Conservation (phyloP, 92 coral and sea anemone species). For the Scolanthus callimorphus region DNA sequence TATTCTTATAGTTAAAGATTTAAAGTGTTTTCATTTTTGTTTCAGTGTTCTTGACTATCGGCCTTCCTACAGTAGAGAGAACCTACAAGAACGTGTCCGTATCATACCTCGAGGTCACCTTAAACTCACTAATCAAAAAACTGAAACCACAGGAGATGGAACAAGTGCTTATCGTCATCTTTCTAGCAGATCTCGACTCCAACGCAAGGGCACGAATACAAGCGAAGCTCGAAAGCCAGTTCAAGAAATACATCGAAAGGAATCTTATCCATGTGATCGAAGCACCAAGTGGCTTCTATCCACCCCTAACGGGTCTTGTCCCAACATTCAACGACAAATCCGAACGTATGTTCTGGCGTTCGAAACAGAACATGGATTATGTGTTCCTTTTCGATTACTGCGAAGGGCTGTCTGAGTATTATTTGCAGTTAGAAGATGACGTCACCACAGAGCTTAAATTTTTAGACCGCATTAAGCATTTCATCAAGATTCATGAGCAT, state of each 20-base stretch:
- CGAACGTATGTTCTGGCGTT: conserved; percentile 82
- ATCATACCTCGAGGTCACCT: conserved; percentile 47
- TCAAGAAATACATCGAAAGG: conserved; percentile 38
- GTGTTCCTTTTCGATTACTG: conserved; percentile 74
- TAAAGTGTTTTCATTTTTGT: no score
- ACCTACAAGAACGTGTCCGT: conserved; percentile 36
- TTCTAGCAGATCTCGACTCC: conserved; percentile 75
- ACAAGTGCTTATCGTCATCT: conserved; percentile 58
- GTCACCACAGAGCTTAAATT: conserved; percentile 49
- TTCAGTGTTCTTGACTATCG: conserved; percentile 84
- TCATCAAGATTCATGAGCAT: conserved; percentile 35
- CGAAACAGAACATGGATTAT: conserved; percentile 83
- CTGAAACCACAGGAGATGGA: conserved; percentile 15
- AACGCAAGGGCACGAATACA: conserved; percentile 35
- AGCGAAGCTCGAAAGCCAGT: conserved; percentile 23
- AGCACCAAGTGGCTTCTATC: conserved; percentile 69
- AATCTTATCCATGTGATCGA: conserved; percentile 77
- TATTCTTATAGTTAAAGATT: no score
- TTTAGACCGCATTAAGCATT: conserved; percentile 41
- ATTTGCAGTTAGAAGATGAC: conserved; percentile 92
- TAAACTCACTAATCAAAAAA: conserved; percentile 51
- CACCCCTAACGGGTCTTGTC: conserved; percentile 57
- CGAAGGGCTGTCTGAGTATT: conserved; percentile 62
- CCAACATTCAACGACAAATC: conserved; percentile 51
- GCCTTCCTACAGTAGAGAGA: conserved; percentile 79